Evolutionary conservation across 2,888 invertebrate genomes (phyloP).

Genomic region (Andricus quercusramuli): DNA sequence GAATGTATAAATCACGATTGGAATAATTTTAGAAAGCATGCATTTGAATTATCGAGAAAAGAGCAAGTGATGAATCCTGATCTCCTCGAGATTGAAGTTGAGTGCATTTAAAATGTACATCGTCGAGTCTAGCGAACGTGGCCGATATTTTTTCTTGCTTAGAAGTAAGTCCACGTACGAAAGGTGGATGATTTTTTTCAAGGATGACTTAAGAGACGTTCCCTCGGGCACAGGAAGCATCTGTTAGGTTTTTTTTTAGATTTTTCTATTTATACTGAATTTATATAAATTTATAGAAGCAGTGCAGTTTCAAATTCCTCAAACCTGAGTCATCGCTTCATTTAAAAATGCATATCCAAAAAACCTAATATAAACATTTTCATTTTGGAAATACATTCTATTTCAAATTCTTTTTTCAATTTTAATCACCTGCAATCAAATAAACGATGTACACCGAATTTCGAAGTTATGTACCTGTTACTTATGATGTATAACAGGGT

Average conservation of each 20-base stretch:
- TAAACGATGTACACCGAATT: no score
- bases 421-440: no score
- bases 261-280: not conserved
- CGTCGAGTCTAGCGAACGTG: constrained; percentile 8
- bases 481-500: no score
- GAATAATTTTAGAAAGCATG: constrained; percentile 19
- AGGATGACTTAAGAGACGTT: constrained; percentile 33
- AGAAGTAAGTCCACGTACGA: constrained; percentile 11
- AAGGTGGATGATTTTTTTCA: constrained; percentile 31
- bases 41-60: constrained; percentile 26
- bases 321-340: no score
- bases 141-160: constrained; percentile 26
- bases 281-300: not conserved
- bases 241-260: not conserved
- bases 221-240: constrained; percentile 10
- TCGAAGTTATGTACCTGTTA: no score
- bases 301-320: not conserved
- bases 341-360: no score
- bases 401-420: no score
- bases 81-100: not conserved
- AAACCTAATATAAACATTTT: no score
- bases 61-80: constrained; percentile 33
- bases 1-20: not conserved
- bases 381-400: no score
- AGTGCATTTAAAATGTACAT: constrained; percentile 18